Percentiles rank a stretch among this genome's conserved stretches.
Conservation (phyloP, 1,140 invertebrate genomes). For the Hyphantria cunea region DNA sequence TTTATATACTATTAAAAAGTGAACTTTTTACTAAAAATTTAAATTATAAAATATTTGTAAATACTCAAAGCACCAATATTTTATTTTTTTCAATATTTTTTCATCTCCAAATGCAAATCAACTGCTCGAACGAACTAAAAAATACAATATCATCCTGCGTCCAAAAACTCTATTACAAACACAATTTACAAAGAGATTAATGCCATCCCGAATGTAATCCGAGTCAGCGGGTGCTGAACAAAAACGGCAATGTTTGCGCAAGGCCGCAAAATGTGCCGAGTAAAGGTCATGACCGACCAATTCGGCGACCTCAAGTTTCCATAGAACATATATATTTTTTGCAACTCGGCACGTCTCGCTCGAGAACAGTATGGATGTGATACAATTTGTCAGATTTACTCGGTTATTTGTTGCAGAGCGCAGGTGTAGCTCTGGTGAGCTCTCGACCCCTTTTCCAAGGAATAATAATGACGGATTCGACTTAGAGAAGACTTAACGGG, state of each 20-base stretch:
- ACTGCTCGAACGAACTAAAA: constrained; percentile 9
- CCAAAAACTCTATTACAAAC: constrained; percentile 37
- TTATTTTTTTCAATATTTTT: no score
- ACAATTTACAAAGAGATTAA: constrained; percentile 36
- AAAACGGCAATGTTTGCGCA: constrained; percentile 34
- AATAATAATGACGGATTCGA: constrained; percentile 70
- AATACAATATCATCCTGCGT: constrained; percentile 18
- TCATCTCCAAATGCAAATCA: no score
- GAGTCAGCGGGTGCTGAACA: constrained; percentile 27
- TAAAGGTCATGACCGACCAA: constrained; percentile 39
- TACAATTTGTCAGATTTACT: constrained; percentile 68
- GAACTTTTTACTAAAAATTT: no score
- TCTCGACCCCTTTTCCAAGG: constrained; percentile 43
- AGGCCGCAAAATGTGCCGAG: constrained; percentile 32
- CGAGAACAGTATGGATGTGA: constrained; percentile 61
- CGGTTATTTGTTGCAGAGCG: constrained; percentile 59
- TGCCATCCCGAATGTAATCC: constrained; percentile 35
- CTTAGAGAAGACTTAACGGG: constrained; percentile 54
- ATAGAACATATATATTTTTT: constrained; percentile 49
- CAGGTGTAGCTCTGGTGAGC: constrained; percentile 45
- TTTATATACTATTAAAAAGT: no score
- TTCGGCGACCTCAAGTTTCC: constrained; percentile 42
- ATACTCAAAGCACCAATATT: no score
- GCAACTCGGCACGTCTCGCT: constrained; percentile 31
- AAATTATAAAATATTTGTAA: no score